phyloP scores from a whole-genome alignment of 1,140 invertebrate genomes.

The Hylyphantes graminicola region DNA sequence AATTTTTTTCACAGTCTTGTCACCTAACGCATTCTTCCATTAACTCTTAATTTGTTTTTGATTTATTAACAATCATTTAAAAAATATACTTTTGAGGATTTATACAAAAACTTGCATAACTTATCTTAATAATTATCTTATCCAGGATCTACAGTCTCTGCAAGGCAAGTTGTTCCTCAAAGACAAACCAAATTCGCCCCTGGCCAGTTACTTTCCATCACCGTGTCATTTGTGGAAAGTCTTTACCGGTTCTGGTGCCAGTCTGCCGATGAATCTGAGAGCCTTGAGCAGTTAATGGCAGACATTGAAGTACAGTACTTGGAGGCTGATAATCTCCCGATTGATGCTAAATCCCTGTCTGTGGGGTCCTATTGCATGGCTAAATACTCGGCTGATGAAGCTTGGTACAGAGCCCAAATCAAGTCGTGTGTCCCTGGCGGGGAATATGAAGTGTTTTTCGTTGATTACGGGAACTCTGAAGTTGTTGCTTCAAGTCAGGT shows the following conservation, averaged over 20 bases:
- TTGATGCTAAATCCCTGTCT: conserved; percentile 31
- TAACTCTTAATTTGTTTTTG: too few species aligned
- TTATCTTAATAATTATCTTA: too few species aligned
- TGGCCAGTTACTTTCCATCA: conserved; percentile 35
- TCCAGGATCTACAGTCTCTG: too few species aligned
- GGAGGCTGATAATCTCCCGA: neutral
- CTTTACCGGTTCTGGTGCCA: conserved; percentile 67
- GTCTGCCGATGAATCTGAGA: conserved; percentile 61
- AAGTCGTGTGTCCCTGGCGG: conserved; percentile 74
- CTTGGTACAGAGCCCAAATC: conserved; percentile 85
- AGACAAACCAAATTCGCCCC: conserved; percentile 2
- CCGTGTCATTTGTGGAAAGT: conserved; percentile 65
- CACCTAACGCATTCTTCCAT: too few species aligned
- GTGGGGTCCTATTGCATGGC: conserved; percentile 78
- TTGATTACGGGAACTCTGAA: conserved; percentile 80
- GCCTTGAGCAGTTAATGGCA: conserved; percentile 61
- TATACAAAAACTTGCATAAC: too few species aligned
- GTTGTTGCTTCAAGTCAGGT: conserved; percentile 61
- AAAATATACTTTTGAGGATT: too few species aligned
- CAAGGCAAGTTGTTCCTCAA: neutral
- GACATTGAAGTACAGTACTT: conserved; percentile 28
- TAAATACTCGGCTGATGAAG: conserved; percentile 77
- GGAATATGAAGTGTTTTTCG: conserved; percentile 80
- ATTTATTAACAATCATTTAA: too few species aligned
- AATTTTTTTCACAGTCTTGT: too few species aligned